Base-by-base conservation (phyloP, 1,140 invertebrate genomes). In the Drosophila pectinifera region DNA sequence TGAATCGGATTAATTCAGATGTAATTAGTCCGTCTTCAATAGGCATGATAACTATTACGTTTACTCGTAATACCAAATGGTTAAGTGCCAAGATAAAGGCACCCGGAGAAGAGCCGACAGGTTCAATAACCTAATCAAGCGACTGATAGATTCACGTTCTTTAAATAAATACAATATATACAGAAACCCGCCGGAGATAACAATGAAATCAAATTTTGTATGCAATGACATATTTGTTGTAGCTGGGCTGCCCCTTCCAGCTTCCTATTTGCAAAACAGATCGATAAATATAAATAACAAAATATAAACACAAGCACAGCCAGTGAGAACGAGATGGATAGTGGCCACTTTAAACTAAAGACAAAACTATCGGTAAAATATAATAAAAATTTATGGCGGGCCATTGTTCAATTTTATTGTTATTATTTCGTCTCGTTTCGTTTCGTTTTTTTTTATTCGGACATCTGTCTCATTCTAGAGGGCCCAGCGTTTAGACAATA, bases 351-450 rank as follows among this genome's bases (percentile, higher is more conserved):
- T 75, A 75, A 64, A 53, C 64, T 43, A 63, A 45, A 80, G 72
- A 56, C 58, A 55, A 76, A 57, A 54, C 74, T 78, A 86, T 80
- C 78, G 78, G 78, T 81, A 81, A 86, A 83, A 83, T 67, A 83
- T 86, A 86, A 88, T 86, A 83, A 88, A 84, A 79, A 88, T 89
- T 78, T 64, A 86, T 80, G 62, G 46, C 70, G 45, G 67, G 26
- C 83, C 74, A 69, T 86, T 86, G 84, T 86, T 83, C 38, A 72
- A 62, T 79, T 77, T 73, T 88, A 83, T 88, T 88, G 82, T 78
- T 74, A 88, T 86, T 82, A 88, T 88, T 86, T 70, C 67, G 62
- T 51, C 58, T 42, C 18, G 20, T 20, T 34, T 45, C 43, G 24
- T 67, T 28, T 58, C 36, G 51, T 41, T 31, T 67, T 22, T 61